Evolutionary conservation across 1,140 invertebrate genomes (phyloP).

Genomic region (Neodiprion fabricii): DNA sequence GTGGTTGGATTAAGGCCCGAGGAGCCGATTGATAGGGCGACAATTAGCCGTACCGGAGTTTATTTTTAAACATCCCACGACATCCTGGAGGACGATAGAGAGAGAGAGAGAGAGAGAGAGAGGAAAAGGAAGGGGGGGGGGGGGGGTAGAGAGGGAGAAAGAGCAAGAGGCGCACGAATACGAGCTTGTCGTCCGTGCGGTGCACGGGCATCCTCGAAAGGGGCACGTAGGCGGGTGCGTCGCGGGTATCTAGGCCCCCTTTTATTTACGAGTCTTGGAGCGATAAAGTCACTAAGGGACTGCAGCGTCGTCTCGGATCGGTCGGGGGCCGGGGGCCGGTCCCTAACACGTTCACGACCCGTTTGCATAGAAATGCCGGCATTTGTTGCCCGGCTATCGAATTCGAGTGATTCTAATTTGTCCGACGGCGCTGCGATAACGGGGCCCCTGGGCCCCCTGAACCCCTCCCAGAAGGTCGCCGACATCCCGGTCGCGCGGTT

Average conservation of each 20-base stretch:
- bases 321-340: too few species aligned
- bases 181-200: background rate
- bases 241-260: background rate
- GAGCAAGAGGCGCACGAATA: slow-evolving; percentile 9
- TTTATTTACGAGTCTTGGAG: background rate
- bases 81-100: background rate
- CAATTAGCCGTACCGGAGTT: slow-evolving; percentile 14
- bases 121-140: slow-evolving; percentile 8
- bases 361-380: background rate
- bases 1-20: background rate
- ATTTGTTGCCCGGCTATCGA: slow-evolving; percentile 1
- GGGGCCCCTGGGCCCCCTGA: background rate
- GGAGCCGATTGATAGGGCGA: background rate
- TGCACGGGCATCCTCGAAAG: background rate
- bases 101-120: slow-evolving; percentile 12
- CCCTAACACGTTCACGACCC: background rate
- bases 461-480: background rate
- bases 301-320: too few species aligned
- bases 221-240: background rate
- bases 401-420: slow-evolving; percentile 5
- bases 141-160: slow-evolving; percentile 14
- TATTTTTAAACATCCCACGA: background rate
- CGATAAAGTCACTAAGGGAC: background rate
- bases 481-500: background rate
- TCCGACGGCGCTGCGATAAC: background rate